Evolutionary conservation across 2,797 vertebrate genomes (phyloP).

Genomic region (Miichthys miiuy): DNA sequence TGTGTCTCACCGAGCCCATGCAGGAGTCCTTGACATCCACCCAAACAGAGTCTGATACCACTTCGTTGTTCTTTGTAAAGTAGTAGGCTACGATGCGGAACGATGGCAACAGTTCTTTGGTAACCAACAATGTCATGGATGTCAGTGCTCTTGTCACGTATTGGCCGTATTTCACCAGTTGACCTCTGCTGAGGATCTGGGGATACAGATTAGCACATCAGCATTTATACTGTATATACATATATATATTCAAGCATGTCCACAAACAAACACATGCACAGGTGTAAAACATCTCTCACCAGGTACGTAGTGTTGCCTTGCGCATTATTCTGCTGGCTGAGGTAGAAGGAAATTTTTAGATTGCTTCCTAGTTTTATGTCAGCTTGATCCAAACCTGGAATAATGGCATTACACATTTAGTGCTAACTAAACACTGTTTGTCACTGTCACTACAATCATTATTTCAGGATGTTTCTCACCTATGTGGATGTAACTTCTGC

Average conservation of each 20-base stretch:
- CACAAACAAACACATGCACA: background rate
- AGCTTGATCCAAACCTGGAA: conserved; percentile 54
- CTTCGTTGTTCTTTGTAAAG: conserved; percentile 61
- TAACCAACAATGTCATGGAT: conserved; percentile 72
- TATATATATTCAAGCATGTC: accelerated
- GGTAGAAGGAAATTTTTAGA: conserved; percentile 81
- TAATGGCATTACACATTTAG: background rate
- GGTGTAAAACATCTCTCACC: conserved; percentile 74
- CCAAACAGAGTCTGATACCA: conserved; percentile 89
- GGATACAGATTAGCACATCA: background rate
- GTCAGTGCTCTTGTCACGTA: conserved; percentile 69
- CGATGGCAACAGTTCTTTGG: conserved; percentile 87
- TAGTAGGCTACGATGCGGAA: conserved; percentile 90
- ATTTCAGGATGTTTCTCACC: no score
- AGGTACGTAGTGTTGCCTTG: conserved; percentile 86
- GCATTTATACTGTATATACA: no score
- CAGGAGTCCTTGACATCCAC: conserved; percentile 88
- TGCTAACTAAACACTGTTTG: no score
- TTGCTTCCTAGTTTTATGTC: conserved; percentile 77
- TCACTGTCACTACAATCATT: background rate
- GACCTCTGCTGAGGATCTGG: conserved; percentile 88
- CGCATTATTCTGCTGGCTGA: conserved; percentile 10
- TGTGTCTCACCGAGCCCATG: conserved; percentile 85
- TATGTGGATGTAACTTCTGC: no score
- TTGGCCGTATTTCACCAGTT: conserved; percentile 69